phyloP scores from a whole-genome alignment of 2,888 invertebrate genomes.

The Oxyteleia sp. region DNA sequence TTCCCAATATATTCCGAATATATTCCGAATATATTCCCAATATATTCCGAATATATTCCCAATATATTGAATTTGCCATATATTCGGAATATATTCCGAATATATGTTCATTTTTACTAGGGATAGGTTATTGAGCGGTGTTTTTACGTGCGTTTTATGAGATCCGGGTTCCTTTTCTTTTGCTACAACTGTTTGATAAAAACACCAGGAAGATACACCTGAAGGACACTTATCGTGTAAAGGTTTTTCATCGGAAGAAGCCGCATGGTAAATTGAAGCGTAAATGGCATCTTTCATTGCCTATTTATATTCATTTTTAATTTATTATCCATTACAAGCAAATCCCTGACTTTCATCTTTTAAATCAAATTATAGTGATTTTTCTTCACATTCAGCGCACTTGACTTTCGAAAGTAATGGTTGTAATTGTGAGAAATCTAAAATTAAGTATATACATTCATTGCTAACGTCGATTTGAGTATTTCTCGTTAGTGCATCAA shows the following conservation, averaged over 20 bases:
- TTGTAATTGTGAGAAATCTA: constrained; percentile 11
- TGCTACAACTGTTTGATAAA: neutral
- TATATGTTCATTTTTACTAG: too few species aligned
- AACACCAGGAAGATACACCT: constrained; percentile 7
- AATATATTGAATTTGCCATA: too few species aligned
- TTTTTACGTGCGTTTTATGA: neutral
- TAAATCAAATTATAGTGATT: constrained; percentile 1
- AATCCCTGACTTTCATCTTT: constrained; percentile 19
- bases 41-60: too few species aligned
- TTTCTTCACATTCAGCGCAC: constrained; percentile 24
- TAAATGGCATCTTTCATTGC: constrained; percentile 12
- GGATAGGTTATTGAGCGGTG: neutral
- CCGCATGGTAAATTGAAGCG: constrained; percentile 2
- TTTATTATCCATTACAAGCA: constrained; percentile 15
- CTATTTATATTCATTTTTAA: neutral
- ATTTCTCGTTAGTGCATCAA: neutral
- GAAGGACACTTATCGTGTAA: neutral
- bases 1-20: too few species aligned
- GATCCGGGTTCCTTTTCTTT: neutral
- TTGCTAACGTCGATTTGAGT: constrained; percentile 3
- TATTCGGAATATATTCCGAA: too few species aligned
- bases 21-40: too few species aligned
- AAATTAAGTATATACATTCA: constrained; percentile 22
- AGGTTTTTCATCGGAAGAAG: neutral
- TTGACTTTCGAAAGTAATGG: constrained; percentile 18